phyloP scores from a whole-genome alignment of 2,113 vertebrate genomes.

The Narcine bancroftii region DNA sequence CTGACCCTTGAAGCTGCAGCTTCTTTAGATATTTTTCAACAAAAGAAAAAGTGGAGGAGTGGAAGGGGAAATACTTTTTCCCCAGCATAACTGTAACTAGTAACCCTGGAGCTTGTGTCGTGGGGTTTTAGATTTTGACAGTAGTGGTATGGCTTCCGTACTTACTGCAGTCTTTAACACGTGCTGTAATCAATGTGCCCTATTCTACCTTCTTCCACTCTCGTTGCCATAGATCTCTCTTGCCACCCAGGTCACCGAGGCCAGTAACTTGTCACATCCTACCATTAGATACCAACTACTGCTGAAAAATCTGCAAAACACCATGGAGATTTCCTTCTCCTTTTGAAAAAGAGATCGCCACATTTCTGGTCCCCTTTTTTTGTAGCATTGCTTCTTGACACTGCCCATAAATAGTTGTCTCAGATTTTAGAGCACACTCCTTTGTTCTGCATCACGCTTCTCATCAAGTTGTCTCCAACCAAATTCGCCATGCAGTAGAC shows the following conservation, averaged over 20 bases:
- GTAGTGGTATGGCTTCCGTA: not conserved
- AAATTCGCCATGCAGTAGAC: not conserved
- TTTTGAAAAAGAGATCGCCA: not conserved
- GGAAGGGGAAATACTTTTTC: not conserved
- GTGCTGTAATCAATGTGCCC: too few species aligned
- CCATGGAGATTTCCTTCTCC: not conserved
- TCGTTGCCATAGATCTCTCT: not conserved
- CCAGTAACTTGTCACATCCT: too few species aligned
- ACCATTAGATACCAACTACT: not conserved
- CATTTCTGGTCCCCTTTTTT: not conserved
- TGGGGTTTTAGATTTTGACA: not conserved
- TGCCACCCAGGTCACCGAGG: not conserved
- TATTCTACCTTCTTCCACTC: too few species aligned
- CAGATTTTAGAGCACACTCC: not conserved
- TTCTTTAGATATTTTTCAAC: not conserved
- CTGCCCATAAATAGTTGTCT: not conserved
- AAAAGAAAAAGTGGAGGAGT: not conserved
- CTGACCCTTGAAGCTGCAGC: not conserved
- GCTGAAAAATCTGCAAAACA: not conserved
- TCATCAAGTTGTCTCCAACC: not conserved
- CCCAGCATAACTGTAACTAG: not conserved
- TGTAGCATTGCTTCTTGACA: not conserved
- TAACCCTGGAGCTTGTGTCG: not conserved
- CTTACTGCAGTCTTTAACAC: not conserved
- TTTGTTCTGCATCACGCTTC: not conserved